These are phyloP conservation scores for Tetraneura akinire DNA, from an alignment of 1,140 invertebrate species.

Conservation along the genomic window DNA sequence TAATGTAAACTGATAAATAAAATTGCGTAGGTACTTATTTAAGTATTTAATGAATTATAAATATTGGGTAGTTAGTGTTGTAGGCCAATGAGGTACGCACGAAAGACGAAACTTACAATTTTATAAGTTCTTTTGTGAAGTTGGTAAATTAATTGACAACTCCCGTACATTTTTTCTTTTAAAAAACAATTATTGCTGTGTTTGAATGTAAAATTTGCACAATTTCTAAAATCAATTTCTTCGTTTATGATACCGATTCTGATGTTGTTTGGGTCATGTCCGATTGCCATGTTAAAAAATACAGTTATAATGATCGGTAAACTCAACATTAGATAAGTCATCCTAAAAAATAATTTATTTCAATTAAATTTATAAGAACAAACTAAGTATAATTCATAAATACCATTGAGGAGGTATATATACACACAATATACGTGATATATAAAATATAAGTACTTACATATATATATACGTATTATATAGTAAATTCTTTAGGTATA, in stretches of 20 bases:
- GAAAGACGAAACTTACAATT: slow-evolving; percentile 64
- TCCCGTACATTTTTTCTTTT: slow-evolving; percentile 60
- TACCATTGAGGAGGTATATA: no score
- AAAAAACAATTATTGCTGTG: slow-evolving; percentile 65
- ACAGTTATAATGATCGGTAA: slow-evolving; percentile 89
- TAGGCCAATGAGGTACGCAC: no score
- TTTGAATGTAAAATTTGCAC: slow-evolving; percentile 57
- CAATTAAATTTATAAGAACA: background rate
- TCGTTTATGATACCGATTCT: slow-evolving; percentile 83
- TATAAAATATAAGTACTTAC: no score
- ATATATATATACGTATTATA: no score
- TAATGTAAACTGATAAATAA: background rate
- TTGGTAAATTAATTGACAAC: slow-evolving; percentile 72
- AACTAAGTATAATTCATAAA: no score
- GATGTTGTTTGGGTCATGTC: slow-evolving; percentile 80
- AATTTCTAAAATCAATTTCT: slow-evolving; percentile 62
- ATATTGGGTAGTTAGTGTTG: no score
- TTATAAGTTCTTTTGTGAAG: slow-evolving; percentile 66
- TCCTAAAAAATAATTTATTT: slow-evolving; percentile 62
- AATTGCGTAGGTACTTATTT: no score
- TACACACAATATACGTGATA: no score
- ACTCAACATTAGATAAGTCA: slow-evolving; percentile 86
- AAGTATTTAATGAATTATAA: no score
- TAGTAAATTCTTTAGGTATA: no score
- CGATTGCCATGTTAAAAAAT: slow-evolving; percentile 91